These are phyloP conservation scores for Pteronura brasiliensis DNA, from an alignment of 2,113 vertebrate genomes.

Conservation along the genomic window DNA sequence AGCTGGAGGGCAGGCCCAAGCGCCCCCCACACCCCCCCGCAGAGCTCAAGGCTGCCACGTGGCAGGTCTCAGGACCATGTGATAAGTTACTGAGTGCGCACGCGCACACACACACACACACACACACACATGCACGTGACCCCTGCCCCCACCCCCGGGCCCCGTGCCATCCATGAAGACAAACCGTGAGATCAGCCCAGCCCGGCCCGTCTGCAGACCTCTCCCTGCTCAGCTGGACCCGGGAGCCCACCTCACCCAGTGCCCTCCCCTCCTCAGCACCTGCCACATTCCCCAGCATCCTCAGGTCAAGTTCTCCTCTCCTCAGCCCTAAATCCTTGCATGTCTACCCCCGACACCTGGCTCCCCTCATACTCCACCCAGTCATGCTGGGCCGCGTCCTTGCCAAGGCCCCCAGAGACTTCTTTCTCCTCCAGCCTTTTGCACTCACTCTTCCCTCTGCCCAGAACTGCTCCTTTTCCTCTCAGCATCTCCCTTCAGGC, in stretches of 20 bases:
- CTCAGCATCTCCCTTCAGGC: neutral
- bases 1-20: too few relatives aligned
- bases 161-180: neutral
- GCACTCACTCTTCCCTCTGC: neutral
- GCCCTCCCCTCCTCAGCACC: neutral
- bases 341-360: neutral
- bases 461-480: neutral
- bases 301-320: neutral
- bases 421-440: neutral
- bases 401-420: too few relatives aligned
- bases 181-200: neutral
- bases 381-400: rapidly evolving
- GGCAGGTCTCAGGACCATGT: neutral
- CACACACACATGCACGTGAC: too few relatives aligned
- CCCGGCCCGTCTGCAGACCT: neutral
- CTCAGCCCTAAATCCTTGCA: neutral
- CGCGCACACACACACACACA: too few relatives aligned
- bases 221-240: neutral
- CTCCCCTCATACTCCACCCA: neutral
- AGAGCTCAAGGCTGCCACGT: neutral
- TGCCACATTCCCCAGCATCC: neutral
- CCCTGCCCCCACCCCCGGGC: neutral
- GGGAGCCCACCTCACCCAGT: neutral
- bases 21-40: too few relatives aligned
- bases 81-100: neutral